Evolutionary conservation across 2,888 invertebrate species (phyloP).

Genomic region (Piscicola geometra): DNA sequence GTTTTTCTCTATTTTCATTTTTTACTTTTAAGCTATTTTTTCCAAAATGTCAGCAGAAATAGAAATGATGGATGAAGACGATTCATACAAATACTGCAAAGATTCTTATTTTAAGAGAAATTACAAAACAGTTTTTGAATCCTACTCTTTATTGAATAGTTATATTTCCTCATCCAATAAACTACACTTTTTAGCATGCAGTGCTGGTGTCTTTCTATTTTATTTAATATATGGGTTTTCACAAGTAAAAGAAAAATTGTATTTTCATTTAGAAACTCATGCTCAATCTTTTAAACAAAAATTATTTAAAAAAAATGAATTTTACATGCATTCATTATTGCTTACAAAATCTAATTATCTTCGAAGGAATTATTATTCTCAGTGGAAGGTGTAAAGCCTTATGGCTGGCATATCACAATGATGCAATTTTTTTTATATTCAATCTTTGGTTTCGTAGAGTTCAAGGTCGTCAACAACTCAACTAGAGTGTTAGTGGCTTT

Average conservation of each 20-base stretch:
- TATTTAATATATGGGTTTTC: constrained; percentile 82
- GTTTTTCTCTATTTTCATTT: no score
- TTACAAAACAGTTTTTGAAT: no score
- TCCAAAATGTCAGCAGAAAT: no score
- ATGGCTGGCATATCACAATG: constrained; percentile 85
- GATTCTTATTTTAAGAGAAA: no score
- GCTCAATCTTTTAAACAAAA: not conserved
- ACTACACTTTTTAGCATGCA: constrained; percentile 72
- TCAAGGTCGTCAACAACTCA: constrained; percentile 62
- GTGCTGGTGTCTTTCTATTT: constrained; percentile 75
- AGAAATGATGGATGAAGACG: no score
- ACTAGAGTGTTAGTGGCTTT: constrained; percentile 54
- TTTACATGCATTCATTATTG: not conserved
- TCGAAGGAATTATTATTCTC: constrained; percentile 79
- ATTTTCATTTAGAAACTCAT: constrained; percentile 1
- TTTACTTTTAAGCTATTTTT: no score
- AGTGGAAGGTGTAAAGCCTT: constrained; percentile 78
- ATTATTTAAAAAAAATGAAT: constrained; percentile 13
- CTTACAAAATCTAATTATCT: not conserved
- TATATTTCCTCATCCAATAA: constrained; percentile 58
- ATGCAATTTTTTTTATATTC: constrained; percentile 84
- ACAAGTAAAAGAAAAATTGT: constrained; percentile 58
- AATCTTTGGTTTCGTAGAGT: constrained; percentile 73
- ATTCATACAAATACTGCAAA: no score
- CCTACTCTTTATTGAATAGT: no score